These are phyloP conservation scores for Plagiodera versicolora DNA, from an alignment of 2,888 invertebrate species.

Conservation along the genomic window DNA sequence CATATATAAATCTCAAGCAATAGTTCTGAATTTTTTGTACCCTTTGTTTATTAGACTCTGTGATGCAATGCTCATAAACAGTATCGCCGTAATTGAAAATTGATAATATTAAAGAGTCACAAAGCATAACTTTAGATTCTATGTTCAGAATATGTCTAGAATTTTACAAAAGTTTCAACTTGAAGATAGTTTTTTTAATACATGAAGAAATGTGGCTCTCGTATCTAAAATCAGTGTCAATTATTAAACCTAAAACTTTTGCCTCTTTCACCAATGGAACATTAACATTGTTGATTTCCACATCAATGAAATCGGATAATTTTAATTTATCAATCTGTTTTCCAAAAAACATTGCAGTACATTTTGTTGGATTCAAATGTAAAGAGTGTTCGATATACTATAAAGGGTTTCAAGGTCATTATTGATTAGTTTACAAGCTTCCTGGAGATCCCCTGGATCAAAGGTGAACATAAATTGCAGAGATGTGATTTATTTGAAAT, in stretches of 20 bases:
- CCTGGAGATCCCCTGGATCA: neutral
- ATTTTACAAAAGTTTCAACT: too few species aligned
- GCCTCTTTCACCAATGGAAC: too few species aligned
- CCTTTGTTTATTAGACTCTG: neutral
- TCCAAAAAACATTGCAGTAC: neutral
- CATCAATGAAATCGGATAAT: neutral
- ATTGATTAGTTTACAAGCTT: conserved; percentile 1
- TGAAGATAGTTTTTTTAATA: too few species aligned
- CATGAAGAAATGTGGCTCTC: too few species aligned
- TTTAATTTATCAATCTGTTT: neutral
- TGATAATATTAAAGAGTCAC: too few species aligned
- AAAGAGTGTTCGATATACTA: neutral
- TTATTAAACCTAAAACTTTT: too few species aligned
- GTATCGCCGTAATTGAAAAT: neutral
- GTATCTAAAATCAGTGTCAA: too few species aligned
- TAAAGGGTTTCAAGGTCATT: neutral
- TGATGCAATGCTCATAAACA: neutral
- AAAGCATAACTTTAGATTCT: too few species aligned
- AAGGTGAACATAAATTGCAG: neutral
- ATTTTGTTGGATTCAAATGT: neutral
- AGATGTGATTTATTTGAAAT: too few species aligned
- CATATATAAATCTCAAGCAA: neutral
- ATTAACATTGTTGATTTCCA: too few species aligned
- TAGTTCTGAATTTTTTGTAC: neutral
- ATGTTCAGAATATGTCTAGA: too few species aligned